Evolutionary conservation across 2,797 vertebrate species (phyloP).

Genomic region (Neomorphus geoffroyi): DNA sequence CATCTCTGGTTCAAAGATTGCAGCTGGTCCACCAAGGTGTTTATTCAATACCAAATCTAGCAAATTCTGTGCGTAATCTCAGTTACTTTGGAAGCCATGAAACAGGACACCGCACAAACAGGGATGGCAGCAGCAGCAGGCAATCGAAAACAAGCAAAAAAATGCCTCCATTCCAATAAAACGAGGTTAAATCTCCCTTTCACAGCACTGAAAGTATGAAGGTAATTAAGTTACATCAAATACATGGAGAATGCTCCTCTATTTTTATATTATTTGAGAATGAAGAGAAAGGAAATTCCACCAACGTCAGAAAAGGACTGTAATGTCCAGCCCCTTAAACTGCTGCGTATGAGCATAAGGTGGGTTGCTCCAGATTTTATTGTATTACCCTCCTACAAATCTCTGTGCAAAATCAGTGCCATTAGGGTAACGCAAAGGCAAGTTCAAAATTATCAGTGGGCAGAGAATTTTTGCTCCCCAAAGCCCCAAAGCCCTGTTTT

Average conservation of each 20-base stretch:
- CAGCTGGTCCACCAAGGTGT: neutral
- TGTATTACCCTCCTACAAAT: neutral
- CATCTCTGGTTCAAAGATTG: neutral
- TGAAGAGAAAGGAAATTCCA: neutral
- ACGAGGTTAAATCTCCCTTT: neutral
- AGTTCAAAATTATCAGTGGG: neutral
- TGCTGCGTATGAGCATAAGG: neutral
- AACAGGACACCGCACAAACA: neutral
- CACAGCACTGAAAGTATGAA: neutral
- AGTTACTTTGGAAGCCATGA: neutral
- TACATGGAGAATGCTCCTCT: neutral
- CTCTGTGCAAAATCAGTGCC: neutral
- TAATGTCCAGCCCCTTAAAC: neutral
- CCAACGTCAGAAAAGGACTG: neutral
- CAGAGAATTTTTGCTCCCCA: neutral
- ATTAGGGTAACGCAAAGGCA: neutral
- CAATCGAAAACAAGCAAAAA: neutral
- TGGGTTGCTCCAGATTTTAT: neutral
- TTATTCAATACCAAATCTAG: neutral
- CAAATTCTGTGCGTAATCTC: neutral
- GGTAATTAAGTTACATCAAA: neutral
- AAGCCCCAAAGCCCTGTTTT: neutral
- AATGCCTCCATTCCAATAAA: neutral
- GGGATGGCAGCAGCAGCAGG: fast-evolving
- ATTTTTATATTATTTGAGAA: neutral